Base-by-base conservation (phyloP, 1,140 invertebrate species). In the Diachasma alloeum region DNA sequence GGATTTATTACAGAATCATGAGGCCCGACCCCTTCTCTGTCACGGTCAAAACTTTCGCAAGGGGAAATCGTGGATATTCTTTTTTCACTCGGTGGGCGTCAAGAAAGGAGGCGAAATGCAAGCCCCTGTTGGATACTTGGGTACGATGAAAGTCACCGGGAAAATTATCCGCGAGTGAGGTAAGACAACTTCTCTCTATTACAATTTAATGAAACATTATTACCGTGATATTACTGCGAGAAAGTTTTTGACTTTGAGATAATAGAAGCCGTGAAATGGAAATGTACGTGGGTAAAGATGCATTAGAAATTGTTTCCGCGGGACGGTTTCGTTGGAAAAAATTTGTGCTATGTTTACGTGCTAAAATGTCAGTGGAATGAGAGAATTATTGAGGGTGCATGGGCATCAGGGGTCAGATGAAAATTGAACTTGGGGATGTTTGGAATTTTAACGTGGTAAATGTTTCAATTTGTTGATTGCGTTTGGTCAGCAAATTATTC, bases 11-110 rank as follows among this genome's bases (percentile, higher is more conserved):
- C 59, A 63, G 24, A 63, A 31, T 63, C 22, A 4, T 63, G 59
- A 63, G 10, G 1, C 31, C 31, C 24, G 59, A 63, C 24, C 59
- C 19, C 24, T 63, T 75, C 69, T 63, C 73, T 75, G 80, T 81
- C 83, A 84, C 81, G 83, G 82, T 84, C 83, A 82, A 79, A n/a
- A 80, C 82, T 83, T 84, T 77, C 81, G 78, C 79, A 75, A 82
- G 80, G 56, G 48, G 70, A 71, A 69, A 80, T 59, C 75, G 19
- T 22, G 59, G 19, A 63, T 24, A 42, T 42, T 42, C 5, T 63
- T 63, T 63, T 13, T 15, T 15, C 44, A 72, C 76, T 72, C 56
- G 56, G 72, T 59, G 56, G 72, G 72, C 72, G 39, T 42, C 13
- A 69, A 70, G 42, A 46, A 46, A 31, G 48, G 17, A 66, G 26